A percentile compares a stretch with the other conserved stretches of the same genome.
Conservation (phyloP, 2,113 vertebrate genomes). For the Lepisosteus osseus region DNA sequence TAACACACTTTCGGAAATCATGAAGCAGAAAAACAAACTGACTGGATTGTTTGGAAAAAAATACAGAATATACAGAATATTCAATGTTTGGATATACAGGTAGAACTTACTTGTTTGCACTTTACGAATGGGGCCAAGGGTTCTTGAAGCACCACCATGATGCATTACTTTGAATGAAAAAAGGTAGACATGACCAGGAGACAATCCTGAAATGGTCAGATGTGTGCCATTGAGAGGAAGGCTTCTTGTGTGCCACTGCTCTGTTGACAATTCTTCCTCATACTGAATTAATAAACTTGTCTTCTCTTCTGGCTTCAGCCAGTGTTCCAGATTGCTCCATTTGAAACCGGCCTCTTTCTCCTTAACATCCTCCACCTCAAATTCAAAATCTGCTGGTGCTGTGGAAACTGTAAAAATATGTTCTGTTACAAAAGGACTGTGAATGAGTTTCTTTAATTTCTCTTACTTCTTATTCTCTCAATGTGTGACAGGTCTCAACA, state of each 20-base stretch:
- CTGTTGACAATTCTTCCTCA: constrained; percentile 45
- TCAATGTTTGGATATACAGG: not conserved
- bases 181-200: constrained; percentile 66
- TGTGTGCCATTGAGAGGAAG: constrained; percentile 46
- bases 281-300: constrained; percentile 68
- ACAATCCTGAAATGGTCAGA: constrained; percentile 60
- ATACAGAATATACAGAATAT: too few relatives aligned
- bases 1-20: too few relatives aligned
- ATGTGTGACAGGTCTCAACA: too few relatives aligned
- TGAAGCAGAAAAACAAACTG: too few relatives aligned
- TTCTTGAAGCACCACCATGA: constrained; percentile 53
- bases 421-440: not conserved
- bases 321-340: constrained; percentile 59
- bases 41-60: too few relatives aligned
- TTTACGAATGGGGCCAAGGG: constrained; percentile 62
- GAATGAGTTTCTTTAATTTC: too few relatives aligned
- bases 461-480: too few relatives aligned
- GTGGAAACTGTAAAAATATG: constrained; percentile 50
- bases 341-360: constrained; percentile 69
- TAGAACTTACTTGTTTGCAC: constrained; percentile 74
- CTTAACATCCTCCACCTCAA: constrained; percentile 57
- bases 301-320: constrained; percentile 40
- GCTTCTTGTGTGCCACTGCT: constrained; percentile 38
- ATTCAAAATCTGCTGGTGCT: constrained; percentile 45
- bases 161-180: constrained; percentile 69